Evolutionary conservation across 2,888 invertebrate species (phyloP).

Genomic region (Trachelus tabidus): DNA sequence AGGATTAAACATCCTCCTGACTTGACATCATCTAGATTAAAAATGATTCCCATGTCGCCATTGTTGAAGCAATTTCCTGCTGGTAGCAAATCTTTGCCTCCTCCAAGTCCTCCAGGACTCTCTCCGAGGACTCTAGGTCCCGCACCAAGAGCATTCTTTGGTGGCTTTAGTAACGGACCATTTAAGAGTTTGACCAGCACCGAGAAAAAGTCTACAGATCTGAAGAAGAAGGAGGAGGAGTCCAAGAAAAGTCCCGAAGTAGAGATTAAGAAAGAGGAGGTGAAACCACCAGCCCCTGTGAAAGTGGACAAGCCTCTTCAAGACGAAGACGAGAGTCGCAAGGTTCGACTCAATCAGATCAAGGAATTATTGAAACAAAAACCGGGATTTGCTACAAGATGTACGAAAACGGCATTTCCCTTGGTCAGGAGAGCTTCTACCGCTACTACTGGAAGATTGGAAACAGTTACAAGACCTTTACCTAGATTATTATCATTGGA

Average conservation of each 20-base stretch:
- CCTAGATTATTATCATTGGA: conserved; percentile 84
- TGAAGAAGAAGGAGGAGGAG: neutral
- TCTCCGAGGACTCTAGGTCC: conserved; percentile 51
- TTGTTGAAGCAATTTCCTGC: conserved; percentile 71
- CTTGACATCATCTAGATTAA: conserved; percentile 74
- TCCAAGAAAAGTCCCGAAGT: neutral
- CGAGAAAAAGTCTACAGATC: neutral
- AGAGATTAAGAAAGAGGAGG: conserved; percentile 1
- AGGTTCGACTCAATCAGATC: conserved; percentile 76
- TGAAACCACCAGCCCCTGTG: neutral
- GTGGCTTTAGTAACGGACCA: conserved; percentile 17
- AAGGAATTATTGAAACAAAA: conserved; percentile 78
- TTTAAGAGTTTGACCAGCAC: neutral
- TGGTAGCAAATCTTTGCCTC: conserved; percentile 70
- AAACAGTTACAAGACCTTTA: conserved; percentile 74
- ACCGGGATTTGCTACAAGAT: conserved; percentile 73
- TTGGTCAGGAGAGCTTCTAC: conserved; percentile 77
- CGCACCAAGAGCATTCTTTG: conserved; percentile 39
- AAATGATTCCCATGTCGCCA: conserved; percentile 71
- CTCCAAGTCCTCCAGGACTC: conserved; percentile 57
- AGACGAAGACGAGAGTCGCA: conserved; percentile 69
- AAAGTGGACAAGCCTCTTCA: conserved; percentile 1
- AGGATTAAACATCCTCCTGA: conserved; percentile 78
- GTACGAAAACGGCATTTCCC: conserved; percentile 72
- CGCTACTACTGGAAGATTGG: conserved; percentile 68